These are phyloP conservation scores for Odocoileus hemionus DNA, from an alignment of 2,113 vertebrate species.

Conservation along the genomic window DNA sequence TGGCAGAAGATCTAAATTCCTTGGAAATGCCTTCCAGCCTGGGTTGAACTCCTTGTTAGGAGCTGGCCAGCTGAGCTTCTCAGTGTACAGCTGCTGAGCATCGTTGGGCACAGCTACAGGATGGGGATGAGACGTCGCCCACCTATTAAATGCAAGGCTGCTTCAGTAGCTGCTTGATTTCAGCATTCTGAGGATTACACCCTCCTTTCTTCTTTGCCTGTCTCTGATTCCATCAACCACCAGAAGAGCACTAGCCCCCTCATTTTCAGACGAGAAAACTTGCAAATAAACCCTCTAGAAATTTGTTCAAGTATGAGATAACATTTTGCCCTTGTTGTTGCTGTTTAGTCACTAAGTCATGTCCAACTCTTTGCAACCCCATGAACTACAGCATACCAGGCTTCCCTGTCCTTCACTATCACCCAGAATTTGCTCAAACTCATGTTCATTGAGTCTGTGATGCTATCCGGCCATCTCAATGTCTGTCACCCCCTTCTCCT, in stretches of 20 bases:
- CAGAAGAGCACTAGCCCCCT: background rate
- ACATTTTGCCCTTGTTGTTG: background rate
- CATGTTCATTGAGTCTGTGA: background rate
- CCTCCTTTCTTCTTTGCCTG: background rate
- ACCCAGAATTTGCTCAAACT: background rate
- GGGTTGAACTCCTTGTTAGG: background rate
- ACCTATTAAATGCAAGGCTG: background rate
- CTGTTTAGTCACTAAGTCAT: background rate
- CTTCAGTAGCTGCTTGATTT: background rate
- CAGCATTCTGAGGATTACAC: background rate
- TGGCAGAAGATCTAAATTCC: constrained; percentile 11
- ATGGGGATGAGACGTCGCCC: background rate
- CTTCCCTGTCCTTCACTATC: background rate
- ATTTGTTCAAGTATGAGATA: background rate
- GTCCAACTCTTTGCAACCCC: background rate
- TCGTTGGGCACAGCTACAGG: background rate
- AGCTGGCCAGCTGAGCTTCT: background rate
- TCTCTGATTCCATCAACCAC: background rate
- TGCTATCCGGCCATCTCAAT: background rate
- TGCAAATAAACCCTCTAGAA: background rate
- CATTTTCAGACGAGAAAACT: background rate
- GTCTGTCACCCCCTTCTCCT: background rate
- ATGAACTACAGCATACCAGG: background rate
- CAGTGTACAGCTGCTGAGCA: background rate
- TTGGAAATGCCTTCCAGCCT: constrained; percentile 7